Base-by-base conservation (phyloP, 2,797 vertebrate species). In the Hippopotamyrus pictus region DNA sequence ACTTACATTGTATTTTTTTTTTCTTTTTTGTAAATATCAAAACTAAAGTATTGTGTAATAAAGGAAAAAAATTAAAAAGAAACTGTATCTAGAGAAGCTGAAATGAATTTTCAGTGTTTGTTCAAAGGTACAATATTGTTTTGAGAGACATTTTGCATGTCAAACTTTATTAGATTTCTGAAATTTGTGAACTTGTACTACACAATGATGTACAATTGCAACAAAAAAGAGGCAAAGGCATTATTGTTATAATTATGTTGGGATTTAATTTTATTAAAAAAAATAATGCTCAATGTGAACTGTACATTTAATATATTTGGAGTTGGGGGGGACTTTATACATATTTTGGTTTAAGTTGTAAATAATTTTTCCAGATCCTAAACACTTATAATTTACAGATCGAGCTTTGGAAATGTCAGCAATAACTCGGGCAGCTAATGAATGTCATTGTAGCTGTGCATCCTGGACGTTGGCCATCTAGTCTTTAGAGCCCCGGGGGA, bases 401-500 rank as follows among this genome's bases (percentile, higher is more conserved):
- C 96, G 96, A 97, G 97, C 96, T 94, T 94, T 94, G 94, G 95
- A 96, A 95, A 94, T 94, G 97, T 98, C 98, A 99, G 99, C 98
- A 99, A 99, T 99, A 99, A 99, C 98, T 98, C 97, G 96, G 98
- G 98, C 98, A 99, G 98, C 98, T 99, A 99, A 97, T 97, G 98
- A 99, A 99, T 99, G 98, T 99, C 97, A 98, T 98, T 97, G 97
- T 98, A 98, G 97, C 98, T 99, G 98, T 99, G 98, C 97, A 98
- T 96, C 96, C 94, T 94, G 95, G 92, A 91, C 92, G 91, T 94
- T 94, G 89, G 92, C 94, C 93, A 92, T 92, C 90, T 25, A 92
- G 92, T 93, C 92, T 76, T 59, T 84, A 83, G 88, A 89, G 53
- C 51, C 53, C 11, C 8, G 54, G 53, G 9, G 84, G 29, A 17